A percentile compares a stretch with the other conserved stretches of the same genome.
These are phyloP conservation scores for Oostethus manadensis DNA, from an alignment of 2,113 vertebrate species.

Conservation along the genomic window DNA sequence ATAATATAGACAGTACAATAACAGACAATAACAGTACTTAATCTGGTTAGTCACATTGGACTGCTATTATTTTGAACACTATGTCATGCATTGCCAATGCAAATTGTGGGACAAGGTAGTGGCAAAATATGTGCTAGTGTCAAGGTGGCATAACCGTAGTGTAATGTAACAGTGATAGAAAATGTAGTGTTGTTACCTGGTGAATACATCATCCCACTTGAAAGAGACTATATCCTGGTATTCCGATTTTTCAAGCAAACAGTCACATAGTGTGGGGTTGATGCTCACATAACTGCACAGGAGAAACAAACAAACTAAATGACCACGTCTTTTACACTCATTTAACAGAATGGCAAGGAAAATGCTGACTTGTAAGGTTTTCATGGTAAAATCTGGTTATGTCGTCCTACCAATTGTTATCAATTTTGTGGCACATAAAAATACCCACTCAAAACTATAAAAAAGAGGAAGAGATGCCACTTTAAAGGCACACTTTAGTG, in stretches of 20 bases:
- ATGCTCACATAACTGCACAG: constrained; percentile 80
- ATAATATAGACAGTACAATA: no score
- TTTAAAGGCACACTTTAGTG: constrained; percentile 33
- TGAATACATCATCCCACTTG: constrained; percentile 88
- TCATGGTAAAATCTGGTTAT: constrained; percentile 4
- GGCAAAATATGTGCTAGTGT: no score
- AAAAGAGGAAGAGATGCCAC: constrained; percentile 10
- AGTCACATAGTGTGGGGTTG: constrained; percentile 86
- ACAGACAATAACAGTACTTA: no score
- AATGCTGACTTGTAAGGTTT: constrained; percentile 3
- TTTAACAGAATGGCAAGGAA: neutral
- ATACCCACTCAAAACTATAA: neutral
- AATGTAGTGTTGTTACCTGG: constrained; percentile 75
- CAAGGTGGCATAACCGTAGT: neutral
- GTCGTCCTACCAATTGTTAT: neutral
- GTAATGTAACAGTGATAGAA: neutral
- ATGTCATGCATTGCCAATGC: no score
- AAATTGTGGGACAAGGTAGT: no score
- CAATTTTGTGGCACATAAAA: constrained; percentile 6
- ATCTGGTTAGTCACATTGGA: no score
- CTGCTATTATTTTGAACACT: no score
- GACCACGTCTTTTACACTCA: neutral
- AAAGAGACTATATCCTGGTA: constrained; percentile 78
- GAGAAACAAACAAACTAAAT: neutral
- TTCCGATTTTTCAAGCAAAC: constrained; percentile 85